Conservation (phyloP, 2,888 invertebrate species). For the Mesochorus sp. region DNA sequence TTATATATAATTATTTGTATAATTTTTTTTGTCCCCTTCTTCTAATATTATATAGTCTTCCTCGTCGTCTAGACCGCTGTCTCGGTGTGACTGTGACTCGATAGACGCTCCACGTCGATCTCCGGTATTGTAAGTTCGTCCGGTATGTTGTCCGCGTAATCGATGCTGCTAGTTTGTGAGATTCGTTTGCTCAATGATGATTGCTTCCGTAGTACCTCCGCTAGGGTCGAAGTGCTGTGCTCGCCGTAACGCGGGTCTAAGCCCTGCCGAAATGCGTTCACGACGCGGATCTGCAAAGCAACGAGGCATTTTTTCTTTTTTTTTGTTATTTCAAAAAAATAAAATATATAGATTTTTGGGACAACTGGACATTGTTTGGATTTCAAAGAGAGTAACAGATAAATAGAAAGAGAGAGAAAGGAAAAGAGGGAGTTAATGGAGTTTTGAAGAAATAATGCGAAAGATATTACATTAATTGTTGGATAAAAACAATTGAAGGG, state of each 20-base stretch:
- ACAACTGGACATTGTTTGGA: no score
- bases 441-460: no score
- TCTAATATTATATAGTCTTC: no score
- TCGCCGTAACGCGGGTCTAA: slow-evolving; percentile 95
- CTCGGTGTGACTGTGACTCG: slow-evolving; percentile 97
- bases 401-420: no score
- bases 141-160: slow-evolving; percentile 94
- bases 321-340: no score
- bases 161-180: slow-evolving; percentile 95
- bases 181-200: slow-evolving; percentile 95
- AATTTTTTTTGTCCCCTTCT: neutral
- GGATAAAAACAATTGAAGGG: no score
- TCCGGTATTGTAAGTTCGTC: slow-evolving; percentile 95
- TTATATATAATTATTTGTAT: slow-evolving; percentile 1
- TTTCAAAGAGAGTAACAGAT: no score
- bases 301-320: slow-evolving; percentile 54
- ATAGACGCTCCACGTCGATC: slow-evolving; percentile 95
- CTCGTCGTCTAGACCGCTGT: slow-evolving; percentile 90
- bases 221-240: slow-evolving; percentile 95
- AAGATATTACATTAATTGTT: no score
- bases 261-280: slow-evolving; percentile 99
- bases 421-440: no score
- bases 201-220: slow-evolving; percentile 96
- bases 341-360: no score
- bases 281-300: slow-evolving; percentile 97